Evolutionary conservation across 2,113 vertebrate species (phyloP).

Genomic region (Tyto alba): DNA sequence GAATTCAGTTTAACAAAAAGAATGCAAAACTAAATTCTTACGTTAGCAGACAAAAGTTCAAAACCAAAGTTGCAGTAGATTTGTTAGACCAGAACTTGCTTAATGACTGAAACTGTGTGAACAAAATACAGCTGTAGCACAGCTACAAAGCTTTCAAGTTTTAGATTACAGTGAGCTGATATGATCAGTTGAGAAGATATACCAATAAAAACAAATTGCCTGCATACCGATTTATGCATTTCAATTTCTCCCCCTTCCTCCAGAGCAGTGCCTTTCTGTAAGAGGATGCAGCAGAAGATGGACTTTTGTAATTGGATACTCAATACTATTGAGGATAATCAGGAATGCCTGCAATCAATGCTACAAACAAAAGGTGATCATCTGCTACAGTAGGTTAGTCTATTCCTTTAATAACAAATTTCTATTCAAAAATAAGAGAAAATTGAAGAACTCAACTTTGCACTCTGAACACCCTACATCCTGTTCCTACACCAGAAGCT

Average conservation of each 20-base stretch:
- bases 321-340: rapidly evolving
- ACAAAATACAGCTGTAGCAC: not conserved
- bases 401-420: not conserved
- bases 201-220: not conserved
- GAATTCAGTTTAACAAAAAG: not conserved
- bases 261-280: not conserved
- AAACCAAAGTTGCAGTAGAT: too few species aligned
- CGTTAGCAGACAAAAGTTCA: not conserved
- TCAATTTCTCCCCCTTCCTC: not conserved
- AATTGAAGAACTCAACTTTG: rapidly evolving
- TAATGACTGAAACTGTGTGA: not conserved
- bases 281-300: not conserved
- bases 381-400: not conserved
- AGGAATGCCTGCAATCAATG: not conserved
- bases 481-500: not conserved
- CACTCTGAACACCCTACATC: rapidly evolving
- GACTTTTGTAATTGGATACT: not conserved
- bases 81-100: not conserved
- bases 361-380: not conserved
- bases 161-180: not conserved
- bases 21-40: not conserved
- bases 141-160: not conserved
- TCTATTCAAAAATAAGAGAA: not conserved
- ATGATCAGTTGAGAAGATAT: not conserved
- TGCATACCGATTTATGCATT: not conserved